Conservation (phyloP, 2,797 vertebrate species). For the Simalia tracyae region DNA sequence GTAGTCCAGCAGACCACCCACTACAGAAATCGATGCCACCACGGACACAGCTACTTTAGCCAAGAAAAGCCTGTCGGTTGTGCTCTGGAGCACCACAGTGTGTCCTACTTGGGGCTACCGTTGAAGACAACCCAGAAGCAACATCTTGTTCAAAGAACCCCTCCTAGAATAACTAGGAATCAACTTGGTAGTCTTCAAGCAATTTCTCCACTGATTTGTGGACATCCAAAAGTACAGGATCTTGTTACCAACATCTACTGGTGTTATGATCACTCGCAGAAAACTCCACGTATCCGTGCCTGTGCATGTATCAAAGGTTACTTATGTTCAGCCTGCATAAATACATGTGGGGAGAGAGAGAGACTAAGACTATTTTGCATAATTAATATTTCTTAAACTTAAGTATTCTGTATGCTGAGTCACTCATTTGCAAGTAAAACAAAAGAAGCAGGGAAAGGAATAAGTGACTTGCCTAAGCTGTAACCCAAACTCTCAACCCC, state of each 20-base stretch:
- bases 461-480: neutral
- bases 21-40: neutral
- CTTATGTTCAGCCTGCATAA: neutral
- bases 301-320: neutral
- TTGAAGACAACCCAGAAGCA: neutral
- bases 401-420: neutral
- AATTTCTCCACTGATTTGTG: neutral
- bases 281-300: neutral
- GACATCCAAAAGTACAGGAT: neutral
- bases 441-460: neutral
- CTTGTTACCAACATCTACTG: neutral
- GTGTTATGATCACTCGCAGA: neutral
- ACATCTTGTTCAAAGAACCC: neutral
- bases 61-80: neutral
- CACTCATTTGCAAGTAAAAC: neutral
- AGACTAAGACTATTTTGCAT: neutral
- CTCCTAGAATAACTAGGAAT: neutral
- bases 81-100: no score
- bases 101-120: neutral
- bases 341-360: neutral
- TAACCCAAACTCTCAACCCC: neutral
- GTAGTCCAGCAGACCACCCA: neutral
- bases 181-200: neutral
- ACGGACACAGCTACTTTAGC: no score
- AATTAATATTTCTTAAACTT: neutral